Evolutionary conservation across 2,113 vertebrate species (phyloP), one percentile per base, ranked within the genome.

Genomic region (Struthio camelus): DNA sequence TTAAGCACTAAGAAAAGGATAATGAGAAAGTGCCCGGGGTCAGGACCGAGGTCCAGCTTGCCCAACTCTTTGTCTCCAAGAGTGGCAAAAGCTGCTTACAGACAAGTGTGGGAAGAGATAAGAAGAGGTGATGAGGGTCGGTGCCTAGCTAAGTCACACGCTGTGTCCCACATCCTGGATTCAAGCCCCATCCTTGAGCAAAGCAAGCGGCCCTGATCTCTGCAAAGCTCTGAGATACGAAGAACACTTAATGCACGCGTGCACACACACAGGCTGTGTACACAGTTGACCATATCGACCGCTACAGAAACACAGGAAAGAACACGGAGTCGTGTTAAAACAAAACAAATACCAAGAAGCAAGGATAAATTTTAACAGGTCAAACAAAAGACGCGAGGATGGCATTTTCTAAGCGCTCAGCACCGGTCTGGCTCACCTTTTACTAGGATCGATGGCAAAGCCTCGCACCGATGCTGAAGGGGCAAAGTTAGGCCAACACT

Each of bases 201-300:
- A 34, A 79, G 50, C n/a, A 24, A 40, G 36, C 7, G 24, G 30
- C 22, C 61, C 7, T 17, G 51, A 62, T 4, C 62, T 32, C 34
- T 20, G 46, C 30, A 44, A 67, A 86, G 53, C 78, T 72, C 77
- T 53, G 62, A 69, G 62, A 80, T 8, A 4, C 0, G 13, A 48
- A 85, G 56, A 72, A 76, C 42, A 14, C 44, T 56, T 58, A 62
- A 54, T 24, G 30, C 0, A 54, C 30, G 28, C 0, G 3, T 30
- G 7, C 19, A 5, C 0, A 5, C 19, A 5, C 0, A 5, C 0
- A 8, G 48, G 75, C 27, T 40, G 70, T 44, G 51, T 1, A 3
- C 17, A 24, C 20, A 36, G 65, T 48, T 20, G 76, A 53, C 14
- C 11, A 0, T 10, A 86, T 70, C 2, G 36, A 87, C 18, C 4